Evolutionary conservation across 1,140 invertebrate genomes (phyloP).

Genomic region (Zophobas morio): DNA sequence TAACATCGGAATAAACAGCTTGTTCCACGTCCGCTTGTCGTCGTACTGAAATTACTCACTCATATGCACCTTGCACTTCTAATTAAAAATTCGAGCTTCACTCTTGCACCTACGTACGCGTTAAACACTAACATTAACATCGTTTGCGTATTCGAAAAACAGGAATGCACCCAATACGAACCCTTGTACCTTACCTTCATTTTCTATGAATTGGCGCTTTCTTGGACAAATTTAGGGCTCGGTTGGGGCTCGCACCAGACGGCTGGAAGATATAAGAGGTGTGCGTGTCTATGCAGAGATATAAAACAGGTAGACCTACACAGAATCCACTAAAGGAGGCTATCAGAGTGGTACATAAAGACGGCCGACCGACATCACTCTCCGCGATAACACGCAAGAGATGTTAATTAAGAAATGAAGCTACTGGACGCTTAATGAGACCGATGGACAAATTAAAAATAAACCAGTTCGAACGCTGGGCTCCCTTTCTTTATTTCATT

Average conservation of each 20-base stretch:
- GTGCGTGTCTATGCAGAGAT: conserved; percentile 59
- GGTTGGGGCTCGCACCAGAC: conserved; percentile 10
- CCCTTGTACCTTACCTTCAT: neutral
- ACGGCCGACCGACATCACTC: conserved; percentile 59
- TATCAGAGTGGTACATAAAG: conserved; percentile 58
- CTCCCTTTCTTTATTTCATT: conserved; percentile 49
- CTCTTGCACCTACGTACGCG: too few relatives aligned
- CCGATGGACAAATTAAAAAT: conserved; percentile 60
- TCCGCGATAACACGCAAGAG: conserved; percentile 61
- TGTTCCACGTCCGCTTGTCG: conserved; percentile 30
- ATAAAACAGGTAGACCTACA: conserved; percentile 61
- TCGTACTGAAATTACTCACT: conserved; percentile 21
- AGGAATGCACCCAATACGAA: neutral
- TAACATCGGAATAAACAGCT: conserved; percentile 29
- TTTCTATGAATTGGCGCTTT: neutral
- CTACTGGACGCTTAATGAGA: conserved; percentile 62
- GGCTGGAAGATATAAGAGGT: conserved; percentile 54
- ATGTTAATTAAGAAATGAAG: conserved; percentile 65
- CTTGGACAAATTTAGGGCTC: conserved; percentile 39
- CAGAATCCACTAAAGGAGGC: conserved; percentile 59
- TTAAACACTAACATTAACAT: too few relatives aligned
- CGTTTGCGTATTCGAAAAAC: too few relatives aligned
- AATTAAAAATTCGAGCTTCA: conserved; percentile 12
- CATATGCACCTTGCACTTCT: conserved; percentile 38
- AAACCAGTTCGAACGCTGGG: conserved; percentile 46